Base-by-base conservation (phyloP, 1,140 invertebrate genomes). In the Spodoptera frugiperda region DNA sequence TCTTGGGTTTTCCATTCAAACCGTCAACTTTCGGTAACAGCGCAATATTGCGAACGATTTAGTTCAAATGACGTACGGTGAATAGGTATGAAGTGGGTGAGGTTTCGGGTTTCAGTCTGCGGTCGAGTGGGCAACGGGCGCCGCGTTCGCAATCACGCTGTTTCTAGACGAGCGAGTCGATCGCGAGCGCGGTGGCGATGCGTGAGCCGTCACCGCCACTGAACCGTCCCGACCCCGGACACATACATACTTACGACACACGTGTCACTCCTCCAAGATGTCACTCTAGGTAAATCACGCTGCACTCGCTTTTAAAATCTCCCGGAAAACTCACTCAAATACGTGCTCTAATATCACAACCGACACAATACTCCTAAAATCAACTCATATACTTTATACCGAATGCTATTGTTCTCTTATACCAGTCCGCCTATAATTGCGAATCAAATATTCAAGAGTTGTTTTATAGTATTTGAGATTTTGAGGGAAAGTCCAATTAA, bases 31-130 rank as follows among this genome's bases (percentile, higher is more conserved):
- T 68, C 21, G 65, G 65, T n/a, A 68, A 49, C 48, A 70, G 25
- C 14, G n/a, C 51, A 65, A 65, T 21, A 65, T 65, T 65, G 61
- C 44, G 14, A 49, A 65, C 61, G 61, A 48, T 63, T 75, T 33
- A 48, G 8, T 75, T 65, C 72, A 65, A 63, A 21, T 75, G 57
- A 63, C 46, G 46, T 33, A 63, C 44, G 46, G 53, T 76, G 67
- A 76, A 67, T 80, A 80, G 78, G 30, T 74, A 77, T 57, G 54
- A 63, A 78, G 76, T 70, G 75, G 71, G 30, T 59, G 72, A 51
- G 80, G 83, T 85, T 77, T 85, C 63, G 76, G 79, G 78, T 87
- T 85, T 76, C 86, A 83, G 76, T 83, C 78, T 88, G 85, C 83
- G 85, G 83, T 85, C 72, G 82, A 84, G 84, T 82, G 80, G 84